Conservation (phyloP, 2,888 invertebrate genomes). For the Lamellibrachia columna region DNA sequence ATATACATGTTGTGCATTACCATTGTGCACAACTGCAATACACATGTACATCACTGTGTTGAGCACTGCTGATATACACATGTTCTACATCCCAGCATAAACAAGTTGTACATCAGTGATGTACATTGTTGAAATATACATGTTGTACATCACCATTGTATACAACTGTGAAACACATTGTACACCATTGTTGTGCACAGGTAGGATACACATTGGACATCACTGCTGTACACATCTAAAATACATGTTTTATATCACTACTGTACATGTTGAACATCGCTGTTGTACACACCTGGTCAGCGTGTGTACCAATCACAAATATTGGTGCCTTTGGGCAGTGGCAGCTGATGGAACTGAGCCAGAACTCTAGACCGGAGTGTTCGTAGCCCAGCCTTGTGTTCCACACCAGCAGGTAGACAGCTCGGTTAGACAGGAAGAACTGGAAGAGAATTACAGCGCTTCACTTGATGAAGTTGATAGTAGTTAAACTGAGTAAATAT, state of each 20-base stretch:
- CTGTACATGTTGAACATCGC: neutral
- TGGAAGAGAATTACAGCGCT: conserved; percentile 33
- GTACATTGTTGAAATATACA: neutral
- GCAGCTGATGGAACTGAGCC: conserved; percentile 50
- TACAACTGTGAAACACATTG: no score
- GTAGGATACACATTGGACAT: neutral
- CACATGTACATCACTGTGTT: neutral
- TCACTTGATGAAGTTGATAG: neutral
- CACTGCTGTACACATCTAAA: neutral
- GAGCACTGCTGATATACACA: no score
- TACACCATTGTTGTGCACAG: neutral
- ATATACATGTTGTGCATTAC: neutral
- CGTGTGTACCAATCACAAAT: conserved; percentile 52
- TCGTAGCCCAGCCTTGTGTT: conserved; percentile 50
- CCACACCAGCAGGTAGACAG: conserved; percentile 52
- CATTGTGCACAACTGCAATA: neutral
- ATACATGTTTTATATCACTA: no score
- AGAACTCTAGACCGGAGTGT: conserved; percentile 53
- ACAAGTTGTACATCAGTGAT: no score
- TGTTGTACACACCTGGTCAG: conserved; percentile 47
- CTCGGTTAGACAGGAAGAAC: conserved; percentile 51
- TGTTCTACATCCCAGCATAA: no score
- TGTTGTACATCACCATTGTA: no score
- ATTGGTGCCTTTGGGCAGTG: conserved; percentile 53
- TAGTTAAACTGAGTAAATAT: no score